Base-by-base conservation (phyloP, 92 coral and sea anemone species). In the Nematostella vectensis region DNA sequence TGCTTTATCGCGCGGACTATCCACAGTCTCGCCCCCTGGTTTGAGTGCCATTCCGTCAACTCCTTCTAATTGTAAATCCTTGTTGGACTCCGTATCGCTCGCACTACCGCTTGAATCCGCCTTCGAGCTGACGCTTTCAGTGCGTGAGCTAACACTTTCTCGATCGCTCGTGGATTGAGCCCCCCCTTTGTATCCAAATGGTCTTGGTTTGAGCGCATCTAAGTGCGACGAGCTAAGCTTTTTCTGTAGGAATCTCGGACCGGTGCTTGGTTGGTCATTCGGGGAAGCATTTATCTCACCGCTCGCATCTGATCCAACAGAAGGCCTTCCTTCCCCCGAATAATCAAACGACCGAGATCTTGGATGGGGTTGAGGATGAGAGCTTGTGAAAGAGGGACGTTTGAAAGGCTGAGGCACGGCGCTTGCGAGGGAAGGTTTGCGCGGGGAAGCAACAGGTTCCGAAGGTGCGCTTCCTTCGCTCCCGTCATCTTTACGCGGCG, bases 161-260 rank as follows among this genome's bases (percentile, higher is more conserved):
- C 20, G 4, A n/a, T 54, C 62, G 27, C 42, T 50, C 0, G 62
- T 37, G 23, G 44, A 28, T 27, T 58, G 51, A 2, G 50, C 19
- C 25, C 53, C 59, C 25, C 42, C 42, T 33, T 55, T 66, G 51
- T 45, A 45, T 6, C 40, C 40, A 40, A 66, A 66, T 1, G 72
- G 72, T 42, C 57, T 54, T 25, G 72, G 72, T 26, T 66, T 66
- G 47, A 66, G 53, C 0, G 72, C 62, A 29, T 66, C 72, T 19
- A 66, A 45, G 44, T 55, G 72, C 15, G 72, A 66, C 26, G 63
- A 12, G 55, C 72, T 66, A 17, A 54, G 33, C 23, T 66, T 66
- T 37, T 66, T 66, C 15, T 47, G 62, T 19, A 57, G 40, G 27
- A 31, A 56, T 23, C 31, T 57, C 2, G 70, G 70, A 0, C 40